Evolutionary conservation across 2,888 invertebrate species (phyloP), one percentile per base, ranked within the genome.

Genomic region (Cheilosia pagana): DNA sequence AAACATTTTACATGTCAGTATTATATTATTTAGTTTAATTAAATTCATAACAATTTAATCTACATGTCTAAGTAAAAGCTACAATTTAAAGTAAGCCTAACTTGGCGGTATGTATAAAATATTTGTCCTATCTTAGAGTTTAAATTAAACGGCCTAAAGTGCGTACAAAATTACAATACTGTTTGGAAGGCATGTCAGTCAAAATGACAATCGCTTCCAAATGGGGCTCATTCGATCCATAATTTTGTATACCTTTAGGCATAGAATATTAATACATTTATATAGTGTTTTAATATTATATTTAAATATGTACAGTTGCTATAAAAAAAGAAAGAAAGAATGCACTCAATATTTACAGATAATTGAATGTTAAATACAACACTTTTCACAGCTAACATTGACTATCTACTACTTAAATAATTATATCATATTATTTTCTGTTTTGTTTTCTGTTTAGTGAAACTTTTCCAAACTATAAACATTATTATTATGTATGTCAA

Each of bases 31-130:
- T 21, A 31, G 41, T 65, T 39, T n/a, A 31, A 48, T 48, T n/a
- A 23, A 23, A 63, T 45, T 35, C 25, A 60, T 65, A 53, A 62
- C 8, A 50, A 41, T 1, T 48, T 25, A 45, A 35, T 63, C 35
- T 62, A 63, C 21, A 52, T 12, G 16, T 59, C 45, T 57, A 65
- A 41, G 19, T 71, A 53, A 68, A 62, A 67, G 76, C 68, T 50
- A 14, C 39, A 71, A 43, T 50, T 77, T 10, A 52, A 39, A 48
- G 48, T 50, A 31, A 62, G 7, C 31, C 74, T 70, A 70, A 70
- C 35, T 76, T 67, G 70, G 81, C 57, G 77, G 67, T 79, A 70
- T 79, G 79, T 83, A 83, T 79, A 83, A 83, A 83, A 83, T 79
- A 79, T 74, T 74, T 67, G 28, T 53, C 71, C 59, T 76, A 81